Base-by-base conservation (phyloP, 2,888 invertebrate genomes). In the Caenorhabditis wallacei region DNA sequence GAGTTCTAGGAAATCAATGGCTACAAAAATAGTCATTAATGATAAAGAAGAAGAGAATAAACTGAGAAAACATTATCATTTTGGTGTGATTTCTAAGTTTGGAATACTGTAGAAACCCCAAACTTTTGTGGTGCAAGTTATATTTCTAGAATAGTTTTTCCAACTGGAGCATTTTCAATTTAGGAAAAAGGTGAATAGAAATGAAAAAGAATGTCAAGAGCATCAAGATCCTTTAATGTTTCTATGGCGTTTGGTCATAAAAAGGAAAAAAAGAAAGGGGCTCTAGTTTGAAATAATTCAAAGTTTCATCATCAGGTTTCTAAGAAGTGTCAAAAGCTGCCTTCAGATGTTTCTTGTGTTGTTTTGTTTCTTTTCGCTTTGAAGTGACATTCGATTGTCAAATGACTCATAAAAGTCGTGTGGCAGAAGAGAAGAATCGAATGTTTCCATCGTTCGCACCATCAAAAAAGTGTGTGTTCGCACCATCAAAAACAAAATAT, bases 321-420 rank as follows among this genome's bases (percentile, higher is more conserved):
- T 20, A 30, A 35, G 37, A 30, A 46, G n/a, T 30, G 30, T 24
- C 8, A 16, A 57, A 70, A 30, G 57, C 26, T 43, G 22, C 22
- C 30, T 46, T 61, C 37, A 46, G 56, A 70, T 48, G 70, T 61
- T 37, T 59, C 51, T 20, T 59, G 22, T 48, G 35, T 61, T 61
- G 8, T 61, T 51, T 59, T 59, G 63, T 56, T 64, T 64, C 46
- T 68, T 54, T 18, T 54, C 46, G 20, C 64, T 51, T 54, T 24
- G 46, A 72, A 74, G 46, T 64, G 74, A 64, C 74, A 74, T 74
- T 74, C 64, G 75, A 66, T 66, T 75, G 75, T 75, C 75, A 75
- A 74, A 74, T 74, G 74, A 74, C 64, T 74, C 74, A 74, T 74
- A 74, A 74, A 74, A 74, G 64, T 54, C 40, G 72, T 53, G 40